Percentiles rank a stretch among this genome's conserved stretches.
phyloP scores from a whole-genome alignment of 1,140 invertebrate species.

The Neuroterus valhalla region DNA sequence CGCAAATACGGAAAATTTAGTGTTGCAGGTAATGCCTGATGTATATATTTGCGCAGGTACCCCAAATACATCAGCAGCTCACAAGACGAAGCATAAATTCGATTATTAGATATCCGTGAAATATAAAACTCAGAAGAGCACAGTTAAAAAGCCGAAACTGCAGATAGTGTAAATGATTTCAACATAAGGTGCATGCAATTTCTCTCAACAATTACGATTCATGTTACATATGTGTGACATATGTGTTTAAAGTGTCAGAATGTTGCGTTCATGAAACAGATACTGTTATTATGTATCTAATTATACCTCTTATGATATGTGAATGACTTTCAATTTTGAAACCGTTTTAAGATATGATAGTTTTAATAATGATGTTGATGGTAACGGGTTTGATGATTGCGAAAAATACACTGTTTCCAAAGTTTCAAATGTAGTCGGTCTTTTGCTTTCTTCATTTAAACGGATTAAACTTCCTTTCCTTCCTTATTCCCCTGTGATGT shows the following conservation, averaged over 20 bases:
- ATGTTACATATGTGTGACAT: not conserved
- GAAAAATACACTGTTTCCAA: not conserved
- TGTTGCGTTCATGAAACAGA: not conserved
- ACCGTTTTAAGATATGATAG: not conserved
- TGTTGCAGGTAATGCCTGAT: constrained; percentile 58
- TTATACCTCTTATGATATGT: not conserved
- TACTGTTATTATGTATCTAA: too few species aligned
- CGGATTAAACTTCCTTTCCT: not conserved
- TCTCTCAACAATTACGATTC: constrained; percentile 6
- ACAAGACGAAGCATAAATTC: constrained; percentile 26
- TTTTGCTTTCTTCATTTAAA: not conserved
- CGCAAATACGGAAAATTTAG: constrained; percentile 52
- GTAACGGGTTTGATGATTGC: too few species aligned
- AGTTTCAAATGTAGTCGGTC: not conserved
- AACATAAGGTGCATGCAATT: not conserved
- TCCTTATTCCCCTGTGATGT: not conserved
- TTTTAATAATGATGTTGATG: not conserved
- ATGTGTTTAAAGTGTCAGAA: too few species aligned
- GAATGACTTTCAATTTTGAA: not conserved
- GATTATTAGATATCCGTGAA: constrained; percentile 8
- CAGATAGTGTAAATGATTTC: not conserved
- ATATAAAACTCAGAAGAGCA: constrained; percentile 11
- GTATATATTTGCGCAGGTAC: not conserved
- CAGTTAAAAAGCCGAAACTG: constrained; percentile 10
- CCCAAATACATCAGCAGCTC: not conserved